Evolutionary conservation across 1,140 invertebrate genomes (phyloP), one percentile per base, ranked within the genome.

Genomic region (Microplitis demolitor): DNA sequence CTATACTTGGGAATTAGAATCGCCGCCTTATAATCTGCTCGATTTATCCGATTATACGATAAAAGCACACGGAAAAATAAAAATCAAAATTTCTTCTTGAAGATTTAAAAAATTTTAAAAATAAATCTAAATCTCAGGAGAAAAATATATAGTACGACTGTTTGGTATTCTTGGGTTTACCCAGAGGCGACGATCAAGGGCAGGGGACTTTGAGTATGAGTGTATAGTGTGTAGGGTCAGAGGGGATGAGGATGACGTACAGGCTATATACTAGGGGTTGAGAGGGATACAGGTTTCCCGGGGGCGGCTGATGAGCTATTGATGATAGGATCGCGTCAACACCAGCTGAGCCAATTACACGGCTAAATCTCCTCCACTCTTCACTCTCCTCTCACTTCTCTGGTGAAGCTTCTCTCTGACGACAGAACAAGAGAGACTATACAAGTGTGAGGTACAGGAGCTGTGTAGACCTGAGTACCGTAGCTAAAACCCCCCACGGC

Each of bases 331-430:
- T 87, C 83, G 84, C 85, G 86, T 87, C 86, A 87, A 87, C 86
- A 87, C 85, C 86, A 87, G 86, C 85, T 87, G 86, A 87, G 85
- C 86, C 86, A 87, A 87, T 87, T 87, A 87, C 85, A 86, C 80
- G 84, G 77, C 82, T 85, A 87, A 87, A 85, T 85, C 85, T 84
- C 83, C 74, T 54, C 72, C 74, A 78, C 71, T 62, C 69, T 60
- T 58, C 14, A 58, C 50, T 62, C 51, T 39, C 56, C 68, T 66
- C 73, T 78, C 76, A 66, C 66, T 69, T 73, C 73, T 0, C 0
- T 2, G 24, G 24, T 24, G 24, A 24, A 24, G 24, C 24, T 24
- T 24, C 24, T 24, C 24, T 24, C 24, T 24, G 61, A 64, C 74
- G 16, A 45, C 39, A 45, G 39, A 45, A 45, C 39, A 5, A 4